A percentile compares a stretch with the other conserved stretches of the same genome.
Evolutionary conservation across 2,888 invertebrate species (phyloP).

Genomic region (Chloroclysta siterata): DNA sequence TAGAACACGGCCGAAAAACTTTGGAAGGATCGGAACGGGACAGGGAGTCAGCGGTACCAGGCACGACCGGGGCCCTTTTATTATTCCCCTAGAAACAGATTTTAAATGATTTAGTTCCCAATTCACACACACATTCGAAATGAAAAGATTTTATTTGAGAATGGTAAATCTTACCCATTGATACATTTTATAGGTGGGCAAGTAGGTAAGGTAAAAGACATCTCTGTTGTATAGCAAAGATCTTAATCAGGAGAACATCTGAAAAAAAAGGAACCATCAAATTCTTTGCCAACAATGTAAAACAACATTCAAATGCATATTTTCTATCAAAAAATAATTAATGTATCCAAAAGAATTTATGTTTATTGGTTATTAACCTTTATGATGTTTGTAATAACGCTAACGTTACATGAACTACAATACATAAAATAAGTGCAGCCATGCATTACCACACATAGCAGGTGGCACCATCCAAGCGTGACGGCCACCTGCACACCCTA

Average conservation of each 20-base stretch:
- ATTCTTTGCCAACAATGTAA: neutral
- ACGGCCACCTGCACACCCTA: constrained; percentile 78
- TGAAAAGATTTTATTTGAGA: neutral
- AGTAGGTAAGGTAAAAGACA: neutral
- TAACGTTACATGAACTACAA: constrained; percentile 13
- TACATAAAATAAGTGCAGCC: constrained; percentile 50
- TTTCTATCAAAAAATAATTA: neutral
- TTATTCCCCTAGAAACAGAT: constrained; percentile 52
- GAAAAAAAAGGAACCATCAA: neutral
- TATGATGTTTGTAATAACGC: constrained; percentile 1
- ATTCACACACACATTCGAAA: constrained; percentile 2
- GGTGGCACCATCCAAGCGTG: constrained; percentile 72
- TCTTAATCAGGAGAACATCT: neutral
- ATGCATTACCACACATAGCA: constrained; percentile 69
- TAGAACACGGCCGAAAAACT: constrained; percentile 60
- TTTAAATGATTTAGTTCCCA: constrained; percentile 12
- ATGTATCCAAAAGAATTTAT: neutral
- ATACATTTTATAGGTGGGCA: neutral
- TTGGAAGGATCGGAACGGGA: constrained; percentile 55
- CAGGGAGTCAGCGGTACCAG: constrained; percentile 62
- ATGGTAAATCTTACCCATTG: neutral
- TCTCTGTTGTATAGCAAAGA: neutral
- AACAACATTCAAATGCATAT: neutral
- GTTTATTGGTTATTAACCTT: neutral
- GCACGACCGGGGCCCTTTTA: constrained; percentile 62